Conservation (phyloP, 1,140 invertebrate genomes). For the Drosophila takahashii region DNA sequence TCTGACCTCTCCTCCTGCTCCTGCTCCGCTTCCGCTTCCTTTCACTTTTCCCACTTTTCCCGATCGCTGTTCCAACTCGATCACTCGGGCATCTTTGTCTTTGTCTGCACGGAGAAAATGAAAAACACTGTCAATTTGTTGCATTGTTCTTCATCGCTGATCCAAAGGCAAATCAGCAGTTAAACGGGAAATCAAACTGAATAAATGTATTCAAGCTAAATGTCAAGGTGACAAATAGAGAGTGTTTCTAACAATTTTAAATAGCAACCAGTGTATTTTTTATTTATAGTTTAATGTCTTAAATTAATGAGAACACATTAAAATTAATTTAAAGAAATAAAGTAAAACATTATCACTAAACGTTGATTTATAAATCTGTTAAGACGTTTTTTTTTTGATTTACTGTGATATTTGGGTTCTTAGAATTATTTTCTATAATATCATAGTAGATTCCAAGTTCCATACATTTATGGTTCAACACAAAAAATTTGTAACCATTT, state of each 20-base stretch:
- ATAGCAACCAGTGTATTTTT: not conserved
- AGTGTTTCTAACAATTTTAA: not conserved
- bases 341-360: no score
- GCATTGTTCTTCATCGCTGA: not conserved
- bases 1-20: not conserved
- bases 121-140: slow-evolving; percentile 2
- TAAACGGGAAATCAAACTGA: not conserved
- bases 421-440: no score
- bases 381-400: no score
- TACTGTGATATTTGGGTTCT: no score
- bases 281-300: not conserved
- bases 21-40: not conserved
- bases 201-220: not conserved
- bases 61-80: slow-evolving; percentile 1
- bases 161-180: not conserved
- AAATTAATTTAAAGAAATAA: no score
- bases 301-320: not conserved
- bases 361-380: no score
- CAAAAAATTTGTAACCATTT: no score
- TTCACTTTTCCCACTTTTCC: slow-evolving; percentile 6
- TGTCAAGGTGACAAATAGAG: not conserved
- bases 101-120: not conserved
- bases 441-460: no score
- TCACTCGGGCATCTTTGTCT: slow-evolving; percentile 25
- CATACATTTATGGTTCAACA: no score